These are phyloP conservation scores for Harpagifer antarcticus DNA, from an alignment of 2,797 vertebrate species.

Conservation along the genomic window DNA sequence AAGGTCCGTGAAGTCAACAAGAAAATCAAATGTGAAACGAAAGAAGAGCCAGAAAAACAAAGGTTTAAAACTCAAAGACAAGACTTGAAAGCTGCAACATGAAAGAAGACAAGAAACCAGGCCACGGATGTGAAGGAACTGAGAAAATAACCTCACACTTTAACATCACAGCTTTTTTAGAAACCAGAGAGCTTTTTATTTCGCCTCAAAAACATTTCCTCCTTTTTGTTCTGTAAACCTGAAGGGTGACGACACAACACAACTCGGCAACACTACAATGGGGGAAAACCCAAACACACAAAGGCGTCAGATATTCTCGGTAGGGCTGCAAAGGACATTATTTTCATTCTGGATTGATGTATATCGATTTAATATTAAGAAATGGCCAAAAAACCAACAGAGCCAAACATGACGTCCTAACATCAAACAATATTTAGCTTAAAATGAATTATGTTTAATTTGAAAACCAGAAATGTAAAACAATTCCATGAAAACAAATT, in stretches of 20 bases:
- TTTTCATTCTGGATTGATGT: no score
- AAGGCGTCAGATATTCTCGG: background rate
- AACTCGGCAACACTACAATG: background rate
- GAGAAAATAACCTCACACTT: slow-evolving; percentile 18
- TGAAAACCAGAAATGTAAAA: no score
- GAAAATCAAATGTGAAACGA: background rate
- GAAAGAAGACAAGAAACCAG: slow-evolving; percentile 29
- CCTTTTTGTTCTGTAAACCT: background rate
- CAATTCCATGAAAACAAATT: no score
- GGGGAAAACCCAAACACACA: background rate
- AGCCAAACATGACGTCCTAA: no score
- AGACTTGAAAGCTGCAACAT: slow-evolving; percentile 31
- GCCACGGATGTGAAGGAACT: background rate
- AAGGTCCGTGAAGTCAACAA: slow-evolving; percentile 7
- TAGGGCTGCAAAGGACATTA: no score
- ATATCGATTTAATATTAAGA: no score
- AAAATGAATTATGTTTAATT: no score
- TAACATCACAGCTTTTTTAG: background rate
- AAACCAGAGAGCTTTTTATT: slow-evolving; percentile 21
- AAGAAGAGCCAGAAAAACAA: background rate
- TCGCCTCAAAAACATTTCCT: slow-evolving; percentile 3
- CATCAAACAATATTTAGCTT: no score
- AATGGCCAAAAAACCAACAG: no score
- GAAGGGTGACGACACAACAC: slow-evolving; percentile 39
- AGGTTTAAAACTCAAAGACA: slow-evolving; percentile 15